These are phyloP conservation scores for Vultur gryphus DNA, from an alignment of 2,797 vertebrate genomes.

Conservation along the genomic window DNA sequence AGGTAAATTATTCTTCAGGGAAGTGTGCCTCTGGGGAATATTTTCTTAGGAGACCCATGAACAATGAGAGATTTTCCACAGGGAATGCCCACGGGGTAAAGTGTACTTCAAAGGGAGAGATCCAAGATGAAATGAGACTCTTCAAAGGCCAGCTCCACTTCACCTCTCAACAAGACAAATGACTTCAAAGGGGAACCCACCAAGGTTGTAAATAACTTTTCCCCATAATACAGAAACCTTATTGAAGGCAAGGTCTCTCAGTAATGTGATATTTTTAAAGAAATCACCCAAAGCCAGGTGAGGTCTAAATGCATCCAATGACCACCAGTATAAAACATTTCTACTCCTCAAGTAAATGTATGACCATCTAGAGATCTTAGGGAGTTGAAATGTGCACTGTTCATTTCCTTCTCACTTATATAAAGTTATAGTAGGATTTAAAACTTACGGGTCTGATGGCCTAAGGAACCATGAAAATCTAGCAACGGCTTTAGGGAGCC, in stretches of 20 bases:
- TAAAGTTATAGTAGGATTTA: neutral
- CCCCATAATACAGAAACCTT: slow-evolving; percentile 42
- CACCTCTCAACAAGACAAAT: slow-evolving; percentile 65
- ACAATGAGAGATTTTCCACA: slow-evolving; percentile 61
- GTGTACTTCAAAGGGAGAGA: slow-evolving; percentile 62
- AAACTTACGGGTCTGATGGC: neutral
- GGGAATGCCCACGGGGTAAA: slow-evolving; percentile 54
- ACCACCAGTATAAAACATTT: neutral
- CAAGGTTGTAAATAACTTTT: slow-evolving; percentile 65
- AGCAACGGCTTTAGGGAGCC: neutral
- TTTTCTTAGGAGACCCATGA: slow-evolving; percentile 60
- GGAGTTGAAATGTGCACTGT: neutral
- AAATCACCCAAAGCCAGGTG: slow-evolving; percentile 42
- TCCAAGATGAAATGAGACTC: slow-evolving; percentile 60
- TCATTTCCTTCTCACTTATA: neutral
- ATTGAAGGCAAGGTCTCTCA: slow-evolving; percentile 48
- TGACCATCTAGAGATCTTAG: neutral
- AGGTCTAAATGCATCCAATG: neutral
- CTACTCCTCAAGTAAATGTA: neutral
- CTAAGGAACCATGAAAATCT: neutral
- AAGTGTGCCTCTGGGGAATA: slow-evolving; percentile 45
- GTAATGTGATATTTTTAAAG: slow-evolving; percentile 50
- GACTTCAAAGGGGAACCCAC: slow-evolving; percentile 63
- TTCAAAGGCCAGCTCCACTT: slow-evolving; percentile 61
- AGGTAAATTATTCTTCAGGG: slow-evolving; percentile 61